Evolutionary conservation across 2,113 vertebrate species (phyloP).

Genomic region (Pithys albifrons): DNA sequence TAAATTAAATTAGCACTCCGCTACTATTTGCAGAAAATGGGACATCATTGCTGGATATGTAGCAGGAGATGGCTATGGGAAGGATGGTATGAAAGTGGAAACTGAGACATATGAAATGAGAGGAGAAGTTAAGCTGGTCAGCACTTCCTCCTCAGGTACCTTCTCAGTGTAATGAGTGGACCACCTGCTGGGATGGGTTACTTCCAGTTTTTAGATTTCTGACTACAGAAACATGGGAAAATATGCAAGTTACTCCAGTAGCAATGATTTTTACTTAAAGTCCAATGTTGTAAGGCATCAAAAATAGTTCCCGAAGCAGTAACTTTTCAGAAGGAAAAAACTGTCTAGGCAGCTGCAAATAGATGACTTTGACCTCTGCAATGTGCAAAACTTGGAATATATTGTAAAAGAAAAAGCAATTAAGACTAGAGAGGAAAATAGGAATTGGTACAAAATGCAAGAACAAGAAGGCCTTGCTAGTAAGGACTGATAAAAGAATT

Average conservation of each 20-base stretch:
- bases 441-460: not conserved
- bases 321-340: not conserved
- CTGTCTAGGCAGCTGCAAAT: not conserved
- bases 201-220: not conserved
- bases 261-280: not conserved
- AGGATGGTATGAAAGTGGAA: not conserved
- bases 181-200: not conserved
- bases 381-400: not conserved
- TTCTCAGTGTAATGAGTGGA: not conserved
- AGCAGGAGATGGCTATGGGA: not conserved
- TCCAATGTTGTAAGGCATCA: accelerated
- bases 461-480: not conserved
- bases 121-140: not conserved
- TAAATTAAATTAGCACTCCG: not conserved
- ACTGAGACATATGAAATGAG: not conserved
- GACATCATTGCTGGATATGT: not conserved
- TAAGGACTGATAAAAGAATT: not conserved
- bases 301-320: not conserved
- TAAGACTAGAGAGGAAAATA: not conserved
- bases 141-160: not conserved
- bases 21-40: not conserved
- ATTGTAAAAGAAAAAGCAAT: conserved; percentile 25
- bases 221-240: not conserved
- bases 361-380: conserved; percentile 8
- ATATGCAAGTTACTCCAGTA: not conserved